Conservation (phyloP, 2,797 vertebrate genomes). For the Crocidura indochinensis region DNA sequence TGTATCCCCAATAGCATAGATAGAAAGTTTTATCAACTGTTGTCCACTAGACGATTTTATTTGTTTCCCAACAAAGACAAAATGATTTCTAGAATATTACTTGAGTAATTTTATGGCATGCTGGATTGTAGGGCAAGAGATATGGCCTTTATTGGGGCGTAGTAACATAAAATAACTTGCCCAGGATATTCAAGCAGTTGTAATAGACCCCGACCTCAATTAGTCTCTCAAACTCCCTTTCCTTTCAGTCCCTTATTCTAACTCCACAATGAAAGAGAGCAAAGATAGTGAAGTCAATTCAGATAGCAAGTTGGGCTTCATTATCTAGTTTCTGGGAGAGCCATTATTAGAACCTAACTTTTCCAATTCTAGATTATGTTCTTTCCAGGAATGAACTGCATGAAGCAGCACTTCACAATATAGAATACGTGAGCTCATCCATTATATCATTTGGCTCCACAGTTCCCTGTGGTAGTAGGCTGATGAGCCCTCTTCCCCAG, state of each 20-base stretch:
- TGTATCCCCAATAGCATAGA: background rate
- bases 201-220: background rate
- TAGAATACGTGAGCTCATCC: background rate
- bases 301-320: background rate
- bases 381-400: background rate
- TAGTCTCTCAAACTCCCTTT: background rate
- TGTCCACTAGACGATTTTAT: background rate
- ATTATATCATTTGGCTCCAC: background rate
- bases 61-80: background rate
- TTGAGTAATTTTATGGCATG: background rate
- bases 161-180: background rate
- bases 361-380: background rate
- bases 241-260: background rate
- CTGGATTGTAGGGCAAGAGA: background rate
- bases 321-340: background rate
- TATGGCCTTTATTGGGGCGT: rapidly evolving
- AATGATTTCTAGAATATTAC: background rate
- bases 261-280: background rate
- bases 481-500: background rate
- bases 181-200: background rate
- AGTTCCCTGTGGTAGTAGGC: background rate
- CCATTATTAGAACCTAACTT: background rate
- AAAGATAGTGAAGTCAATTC: background rate
- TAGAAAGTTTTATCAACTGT: background rate
- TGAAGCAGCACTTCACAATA: background rate